Percentiles rank a stretch among this genome's conserved stretches.
Evolutionary conservation across 2,888 invertebrate genomes (phyloP).

Genomic region (Aphrophora alni): DNA sequence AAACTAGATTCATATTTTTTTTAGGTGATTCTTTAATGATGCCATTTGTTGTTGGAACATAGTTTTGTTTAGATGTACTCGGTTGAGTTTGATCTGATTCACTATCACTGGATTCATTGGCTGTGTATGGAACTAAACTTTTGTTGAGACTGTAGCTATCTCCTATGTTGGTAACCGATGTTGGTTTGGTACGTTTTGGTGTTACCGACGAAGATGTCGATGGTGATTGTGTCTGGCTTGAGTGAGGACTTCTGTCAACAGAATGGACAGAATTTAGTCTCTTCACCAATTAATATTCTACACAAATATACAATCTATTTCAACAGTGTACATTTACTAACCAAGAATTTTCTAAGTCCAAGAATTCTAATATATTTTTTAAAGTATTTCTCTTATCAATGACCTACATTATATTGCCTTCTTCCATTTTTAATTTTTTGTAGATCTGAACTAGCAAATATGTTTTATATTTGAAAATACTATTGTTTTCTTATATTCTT

Average conservation of each 20-base stretch:
- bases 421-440: too few relatives aligned
- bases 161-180: too few relatives aligned
- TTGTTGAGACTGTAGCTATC: conserved; percentile 4
- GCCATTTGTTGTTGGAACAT: not conserved
- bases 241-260: not conserved
- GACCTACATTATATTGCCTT: too few relatives aligned
- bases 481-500: too few relatives aligned
- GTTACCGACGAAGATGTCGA: not conserved
- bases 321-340: not conserved
- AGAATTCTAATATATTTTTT: too few relatives aligned
- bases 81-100: conserved; percentile 38
- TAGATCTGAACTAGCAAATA: too few relatives aligned
- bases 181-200: not conserved
- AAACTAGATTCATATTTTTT: not conserved
- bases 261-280: not conserved
- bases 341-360: not conserved
- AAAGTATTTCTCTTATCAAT: too few relatives aligned
- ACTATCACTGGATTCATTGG: conserved; percentile 45
- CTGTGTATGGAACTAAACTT: conserved; percentile 45
- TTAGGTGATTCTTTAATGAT: not conserved
- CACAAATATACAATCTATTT: not conserved
- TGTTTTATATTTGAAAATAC: too few relatives aligned
- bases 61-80: conserved; percentile 19
- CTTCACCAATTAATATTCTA: not conserved
- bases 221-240: not conserved